These are phyloP conservation scores for Ovibos moschatus DNA, from an alignment of 2,113 vertebrate genomes.

Conservation along the genomic window DNA sequence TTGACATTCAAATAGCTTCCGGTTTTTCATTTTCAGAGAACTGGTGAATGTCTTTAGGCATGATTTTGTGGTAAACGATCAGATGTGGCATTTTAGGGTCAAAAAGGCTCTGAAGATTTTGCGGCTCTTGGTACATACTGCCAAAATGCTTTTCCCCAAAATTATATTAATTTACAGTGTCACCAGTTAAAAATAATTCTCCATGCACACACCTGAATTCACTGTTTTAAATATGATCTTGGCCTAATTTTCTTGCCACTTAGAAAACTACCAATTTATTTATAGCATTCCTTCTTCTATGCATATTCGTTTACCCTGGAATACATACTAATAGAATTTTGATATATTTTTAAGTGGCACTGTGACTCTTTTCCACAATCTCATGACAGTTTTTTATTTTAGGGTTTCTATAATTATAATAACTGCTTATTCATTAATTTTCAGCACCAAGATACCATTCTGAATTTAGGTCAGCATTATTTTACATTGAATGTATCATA, in stretches of 20 bases:
- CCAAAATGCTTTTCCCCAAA: neutral
- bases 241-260: neutral
- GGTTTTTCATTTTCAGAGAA: slow-evolving; percentile 20
- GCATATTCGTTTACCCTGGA: neutral
- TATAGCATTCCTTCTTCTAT: neutral
- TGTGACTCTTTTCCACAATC: neutral
- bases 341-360: neutral
- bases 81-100: slow-evolving; percentile 1
- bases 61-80: neutral
- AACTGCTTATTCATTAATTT: neutral
- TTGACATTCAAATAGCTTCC: slow-evolving; percentile 3
- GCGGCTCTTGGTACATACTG: neutral
- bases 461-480: slow-evolving; percentile 6
- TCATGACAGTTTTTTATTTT: neutral
- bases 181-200: slow-evolving; percentile 3
- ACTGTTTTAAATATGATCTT: neutral
- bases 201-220: neutral
- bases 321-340: neutral
- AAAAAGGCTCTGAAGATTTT: neutral
- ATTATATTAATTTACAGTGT: neutral
- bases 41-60: neutral
- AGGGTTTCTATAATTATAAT: neutral
- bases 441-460: neutral
- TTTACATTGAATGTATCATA: neutral
- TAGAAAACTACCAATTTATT: neutral